Evolutionary conservation across 2,888 invertebrate genomes (phyloP), one percentile per base, ranked within the genome.

Genomic region (Dorcus hopei): DNA sequence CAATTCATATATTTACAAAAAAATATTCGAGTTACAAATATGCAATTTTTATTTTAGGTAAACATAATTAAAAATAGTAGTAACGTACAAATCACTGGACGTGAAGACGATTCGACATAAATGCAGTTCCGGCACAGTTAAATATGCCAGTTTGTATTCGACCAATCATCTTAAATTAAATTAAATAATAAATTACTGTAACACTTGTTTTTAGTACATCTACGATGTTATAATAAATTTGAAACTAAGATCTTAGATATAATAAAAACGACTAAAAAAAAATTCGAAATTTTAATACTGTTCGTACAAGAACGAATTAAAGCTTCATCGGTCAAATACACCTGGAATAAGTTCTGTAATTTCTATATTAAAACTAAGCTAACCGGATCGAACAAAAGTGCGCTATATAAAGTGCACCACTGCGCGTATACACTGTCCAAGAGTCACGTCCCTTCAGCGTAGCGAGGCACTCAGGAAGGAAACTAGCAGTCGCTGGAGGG

Each of bases 391-490:
- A 75, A 75, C 66, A 62, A 68, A 66, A 68, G 56, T 69, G 68
- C 63, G 66, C 65, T 68, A 65, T 58, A 62, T 59, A 58, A 58
- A 54, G 66, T 70, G 70, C 70, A 70, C 71, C 57, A 62, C 54
- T 38, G 65, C 63, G 63, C 63, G 68, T 70, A 71, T 70, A 72
- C 73, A 76, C 72, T 74, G 72, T 75, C 74, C 73, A 72, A 47
- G 52, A 57, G 60, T 75, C 73, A 74, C 74, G 75, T 76, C 75
- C 77, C 75, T 75, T 75, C 76, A 74, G 75, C 74, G 71, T 73
- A 75, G 77, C 77, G 77, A 77, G 77, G 78, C 78, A 78, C 77
- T 78, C 77, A 70, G 74, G 73, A 77, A 76, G 76, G 76, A 77
- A 76, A 76, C 74, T 76, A 76, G 77, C 76, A 72, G 75, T 76